Percentiles rank a stretch among this genome's conserved stretches.
Evolutionary conservation across 2,113 vertebrate genomes (phyloP).

Genomic region (Halichoeres trimaculatus): DNA sequence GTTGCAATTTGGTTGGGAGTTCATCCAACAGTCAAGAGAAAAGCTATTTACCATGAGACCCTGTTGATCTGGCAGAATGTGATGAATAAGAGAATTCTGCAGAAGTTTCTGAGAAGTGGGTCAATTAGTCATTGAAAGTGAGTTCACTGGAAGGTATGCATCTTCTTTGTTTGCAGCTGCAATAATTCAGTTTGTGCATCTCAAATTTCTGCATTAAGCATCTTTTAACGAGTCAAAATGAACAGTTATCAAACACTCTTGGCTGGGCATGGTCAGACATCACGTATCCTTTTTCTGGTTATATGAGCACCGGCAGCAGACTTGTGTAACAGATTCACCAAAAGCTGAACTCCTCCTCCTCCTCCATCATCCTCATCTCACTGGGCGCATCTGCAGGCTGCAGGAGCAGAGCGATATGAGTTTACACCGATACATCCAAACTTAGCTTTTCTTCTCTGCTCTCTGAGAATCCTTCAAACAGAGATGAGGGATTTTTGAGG

Average conservation of each 20-base stretch:
- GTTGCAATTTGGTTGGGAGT: conserved; percentile 56
- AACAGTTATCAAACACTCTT: conserved; percentile 43
- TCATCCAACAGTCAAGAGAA: conserved; percentile 66
- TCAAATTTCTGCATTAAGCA: background rate
- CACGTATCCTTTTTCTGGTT: conserved; percentile 57
- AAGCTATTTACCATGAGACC: conserved; percentile 44
- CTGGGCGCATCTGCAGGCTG: conserved; percentile 67
- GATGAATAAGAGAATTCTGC: background rate
- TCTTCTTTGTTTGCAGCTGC: background rate
- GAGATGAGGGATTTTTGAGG: conserved; percentile 58
- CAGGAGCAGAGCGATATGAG: conserved; percentile 67
- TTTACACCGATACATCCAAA: conserved; percentile 56
- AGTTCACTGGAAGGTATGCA: background rate
- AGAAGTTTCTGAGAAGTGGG: background rate
- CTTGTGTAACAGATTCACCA: conserved; percentile 70
- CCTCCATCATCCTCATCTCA: conserved; percentile 51
- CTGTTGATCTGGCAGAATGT: conserved; percentile 23
- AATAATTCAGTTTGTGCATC: background rate
- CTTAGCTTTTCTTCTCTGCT: conserved; percentile 49
- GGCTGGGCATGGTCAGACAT: conserved; percentile 21
- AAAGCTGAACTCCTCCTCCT: conserved; percentile 80
- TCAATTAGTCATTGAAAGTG: background rate
- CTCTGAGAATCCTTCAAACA: conserved; percentile 23
- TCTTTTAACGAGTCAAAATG: background rate
- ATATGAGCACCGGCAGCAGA: conserved; percentile 61